Conservation (phyloP, 53 echinoderm and acorn worm genomes). For the Pentamera pediparva region DNA sequence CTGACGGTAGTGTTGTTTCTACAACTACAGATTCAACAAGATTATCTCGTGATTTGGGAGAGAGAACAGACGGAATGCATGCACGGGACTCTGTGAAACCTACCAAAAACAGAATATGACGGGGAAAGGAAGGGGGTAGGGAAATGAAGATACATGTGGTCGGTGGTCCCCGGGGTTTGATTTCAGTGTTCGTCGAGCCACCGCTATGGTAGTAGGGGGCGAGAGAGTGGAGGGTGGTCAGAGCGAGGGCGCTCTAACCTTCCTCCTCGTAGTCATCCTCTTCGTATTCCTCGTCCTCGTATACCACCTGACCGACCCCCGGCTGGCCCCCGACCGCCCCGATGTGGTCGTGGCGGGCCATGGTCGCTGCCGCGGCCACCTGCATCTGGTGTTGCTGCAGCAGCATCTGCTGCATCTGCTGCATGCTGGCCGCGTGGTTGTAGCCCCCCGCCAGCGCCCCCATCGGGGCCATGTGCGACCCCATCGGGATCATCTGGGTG, state of each 20-base stretch:
- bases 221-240: neutral
- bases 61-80: too few relatives aligned
- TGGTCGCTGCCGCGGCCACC: slow-evolving; percentile 5
- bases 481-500: slow-evolving; percentile 38
- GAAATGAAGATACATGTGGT: too few relatives aligned
- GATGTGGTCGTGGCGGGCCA: slow-evolving; percentile 3
- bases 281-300: slow-evolving; percentile 24
- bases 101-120: neutral
- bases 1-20: too few relatives aligned
- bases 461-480: slow-evolving; percentile 31
- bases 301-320: slow-evolving; percentile 11
- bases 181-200: too few relatives aligned
- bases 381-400: slow-evolving; percentile 30
- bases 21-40: too few relatives aligned
- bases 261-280: slow-evolving; percentile 29
- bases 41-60: too few relatives aligned
- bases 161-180: too few relatives aligned
- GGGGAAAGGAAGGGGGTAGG: slow-evolving; percentile 1
- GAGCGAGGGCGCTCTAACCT: neutral
- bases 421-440: slow-evolving; percentile 38
- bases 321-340: too few relatives aligned
- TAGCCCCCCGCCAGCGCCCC: slow-evolving; percentile 26
- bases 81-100: too few relatives aligned
- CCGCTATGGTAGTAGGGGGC: too few relatives aligned
- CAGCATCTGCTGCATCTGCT: slow-evolving; percentile 34